Evolutionary conservation across 2,113 vertebrate species (phyloP).

Genomic region (Salvelinus alpinus): DNA sequence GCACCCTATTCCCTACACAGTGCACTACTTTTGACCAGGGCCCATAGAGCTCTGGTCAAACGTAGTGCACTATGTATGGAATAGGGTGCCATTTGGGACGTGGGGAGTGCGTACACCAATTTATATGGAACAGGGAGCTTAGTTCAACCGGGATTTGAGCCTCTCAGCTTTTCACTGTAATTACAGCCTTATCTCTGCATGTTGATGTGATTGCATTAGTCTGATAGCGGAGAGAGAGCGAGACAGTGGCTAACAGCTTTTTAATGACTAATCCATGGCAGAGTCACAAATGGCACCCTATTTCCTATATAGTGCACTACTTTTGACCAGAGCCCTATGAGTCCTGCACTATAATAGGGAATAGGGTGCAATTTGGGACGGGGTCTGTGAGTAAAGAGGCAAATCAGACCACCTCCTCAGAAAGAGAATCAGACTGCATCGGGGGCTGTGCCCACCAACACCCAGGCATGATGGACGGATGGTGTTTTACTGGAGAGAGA

Average conservation of each 20-base stretch:
- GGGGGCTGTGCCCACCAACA: slow-evolving; percentile 20
- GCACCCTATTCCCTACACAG: no score
- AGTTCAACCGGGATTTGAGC: slow-evolving; percentile 67
- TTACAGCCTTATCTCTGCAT: slow-evolving; percentile 67
- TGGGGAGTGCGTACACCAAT: slow-evolving; percentile 35
- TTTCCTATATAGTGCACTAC: no score
- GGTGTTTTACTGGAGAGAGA: no score
- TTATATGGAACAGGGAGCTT: slow-evolving; percentile 54
- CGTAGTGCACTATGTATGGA: no score
- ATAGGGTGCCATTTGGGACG: no score
- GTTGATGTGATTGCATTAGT: slow-evolving; percentile 61
- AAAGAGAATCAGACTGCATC: slow-evolving; percentile 64
- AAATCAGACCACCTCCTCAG: slow-evolving; percentile 62
- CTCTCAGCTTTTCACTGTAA: slow-evolving; percentile 59
- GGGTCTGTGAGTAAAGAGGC: slow-evolving; percentile 59
- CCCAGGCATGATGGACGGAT: no score
- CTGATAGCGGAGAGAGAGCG: slow-evolving; percentile 40
- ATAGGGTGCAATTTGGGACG: no score
- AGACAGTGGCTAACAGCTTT: slow-evolving; percentile 65
- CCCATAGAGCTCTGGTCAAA: no score
- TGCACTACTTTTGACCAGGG: no score
- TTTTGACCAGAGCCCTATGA: no score
- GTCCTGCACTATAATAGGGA: no score
- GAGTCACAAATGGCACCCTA: no score
- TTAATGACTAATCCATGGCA: slow-evolving; percentile 73